These are phyloP conservation scores for Virgularia gustaviana DNA, from an alignment of 92 coral and sea anemone genomes.

Conservation along the genomic window DNA sequence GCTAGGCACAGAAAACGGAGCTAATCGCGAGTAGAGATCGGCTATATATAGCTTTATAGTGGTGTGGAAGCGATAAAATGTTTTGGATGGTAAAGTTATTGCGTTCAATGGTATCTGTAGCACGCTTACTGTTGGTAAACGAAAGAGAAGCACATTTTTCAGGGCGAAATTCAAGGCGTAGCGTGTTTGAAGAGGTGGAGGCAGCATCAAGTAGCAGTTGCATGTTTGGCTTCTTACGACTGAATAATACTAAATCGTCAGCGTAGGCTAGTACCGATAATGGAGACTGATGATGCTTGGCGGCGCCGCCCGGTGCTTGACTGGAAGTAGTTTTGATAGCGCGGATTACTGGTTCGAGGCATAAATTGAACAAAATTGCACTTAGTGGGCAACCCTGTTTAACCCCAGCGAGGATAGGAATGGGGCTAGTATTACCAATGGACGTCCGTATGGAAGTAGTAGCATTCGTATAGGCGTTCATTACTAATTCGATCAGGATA, in stretches of 20 bases:
- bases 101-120: neutral
- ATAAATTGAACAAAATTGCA: slow-evolving; percentile 25
- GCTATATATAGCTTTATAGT: too few relatives aligned
- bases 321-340: neutral
- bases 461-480: neutral
- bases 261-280: slow-evolving; percentile 30
- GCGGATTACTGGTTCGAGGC: slow-evolving; percentile 30
- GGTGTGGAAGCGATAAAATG: too few relatives aligned
- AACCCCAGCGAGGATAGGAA: too few relatives aligned
- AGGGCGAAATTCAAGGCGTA: slow-evolving; percentile 30
- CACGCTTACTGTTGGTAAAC: neutral
- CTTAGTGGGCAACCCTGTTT: too few relatives aligned
- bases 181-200: slow-evolving; percentile 2
- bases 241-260: slow-evolving; percentile 23
- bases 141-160: slow-evolving; percentile 38
- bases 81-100: slow-evolving; percentile 1
- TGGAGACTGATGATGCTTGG: neutral
- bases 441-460: neutral
- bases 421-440: neutral
- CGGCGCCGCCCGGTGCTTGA: neutral
- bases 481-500: neutral
- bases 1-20: too few relatives aligned
- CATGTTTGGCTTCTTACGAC: slow-evolving; percentile 4
- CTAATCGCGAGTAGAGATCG: too few relatives aligned
- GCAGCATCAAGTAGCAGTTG: slow-evolving; percentile 23